Evolutionary conservation across 2,113 vertebrate species (phyloP).

Genomic region (Narcine bancroftii): DNA sequence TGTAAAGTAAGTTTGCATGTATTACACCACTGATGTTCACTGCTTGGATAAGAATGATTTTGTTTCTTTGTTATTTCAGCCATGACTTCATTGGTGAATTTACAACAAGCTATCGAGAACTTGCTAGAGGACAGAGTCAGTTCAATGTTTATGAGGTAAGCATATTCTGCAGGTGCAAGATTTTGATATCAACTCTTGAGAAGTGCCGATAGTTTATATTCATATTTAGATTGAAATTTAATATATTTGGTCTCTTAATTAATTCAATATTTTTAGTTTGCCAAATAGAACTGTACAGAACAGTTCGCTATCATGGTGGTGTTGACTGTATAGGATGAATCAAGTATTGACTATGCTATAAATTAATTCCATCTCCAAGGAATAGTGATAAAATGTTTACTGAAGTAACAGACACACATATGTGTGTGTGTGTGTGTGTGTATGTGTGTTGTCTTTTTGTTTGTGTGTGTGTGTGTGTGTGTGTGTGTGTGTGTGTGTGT

Average conservation of each 20-base stretch:
- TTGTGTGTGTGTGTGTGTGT: no score
- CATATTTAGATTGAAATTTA: neutral
- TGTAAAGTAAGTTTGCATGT: neutral
- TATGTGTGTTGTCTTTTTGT: no score
- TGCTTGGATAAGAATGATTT: neutral
- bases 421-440: no score
- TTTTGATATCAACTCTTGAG: neutral
- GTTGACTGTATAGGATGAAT: neutral
- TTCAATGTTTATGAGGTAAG: slow-evolving; percentile 93
- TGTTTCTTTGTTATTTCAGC: slow-evolving; percentile 51
- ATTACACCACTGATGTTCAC: neutral
- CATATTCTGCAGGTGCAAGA: slow-evolving; percentile 23
- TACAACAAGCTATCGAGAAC: slow-evolving; percentile 87
- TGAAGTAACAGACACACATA: no score
- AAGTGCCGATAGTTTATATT: neutral
- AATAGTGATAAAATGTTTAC: neutral
- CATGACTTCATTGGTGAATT: slow-evolving; percentile 97
- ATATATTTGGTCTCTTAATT: neutral
- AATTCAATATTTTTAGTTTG: neutral
- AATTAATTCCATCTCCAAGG: neutral
- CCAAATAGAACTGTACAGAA: neutral
- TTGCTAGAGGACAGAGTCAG: slow-evolving; percentile 84
- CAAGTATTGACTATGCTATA: neutral
- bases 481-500: no score
- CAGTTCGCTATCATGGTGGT: neutral